phyloP scores from a whole-genome alignment of 2,797 vertebrate genomes.

The Enteromius treurensis region DNA sequence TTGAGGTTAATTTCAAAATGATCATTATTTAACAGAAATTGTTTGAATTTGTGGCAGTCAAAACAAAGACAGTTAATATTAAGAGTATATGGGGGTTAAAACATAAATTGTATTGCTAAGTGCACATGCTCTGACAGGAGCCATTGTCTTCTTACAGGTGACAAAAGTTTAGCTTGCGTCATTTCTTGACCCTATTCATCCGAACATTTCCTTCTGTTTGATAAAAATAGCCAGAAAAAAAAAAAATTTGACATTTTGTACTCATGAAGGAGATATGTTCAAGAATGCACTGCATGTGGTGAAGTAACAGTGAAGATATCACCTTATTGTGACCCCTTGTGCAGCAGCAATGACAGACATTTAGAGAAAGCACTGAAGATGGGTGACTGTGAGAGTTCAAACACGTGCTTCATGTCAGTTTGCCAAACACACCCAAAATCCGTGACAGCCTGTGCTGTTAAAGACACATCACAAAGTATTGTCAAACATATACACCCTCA shows the following conservation, averaged over 20 bases:
- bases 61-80: not conserved
- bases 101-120: not conserved
- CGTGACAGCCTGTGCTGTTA: not conserved
- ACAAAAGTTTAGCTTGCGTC: not conserved
- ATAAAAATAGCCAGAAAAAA: not conserved
- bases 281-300: not conserved
- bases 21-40: not conserved
- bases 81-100: not conserved
- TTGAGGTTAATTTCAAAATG: too few relatives aligned
- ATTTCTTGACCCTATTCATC: not conserved
- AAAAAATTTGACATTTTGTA: too few relatives aligned
- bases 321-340: not conserved
- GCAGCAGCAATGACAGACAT: conserved; percentile 21
- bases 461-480: not conserved
- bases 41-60: not conserved
- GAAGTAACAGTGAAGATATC: not conserved
- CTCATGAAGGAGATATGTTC: not conserved
- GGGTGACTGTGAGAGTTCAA: conserved; percentile 2
- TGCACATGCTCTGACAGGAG: conserved; percentile 2
- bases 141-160: not conserved
- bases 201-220: not conserved
- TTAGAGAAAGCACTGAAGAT: not conserved
- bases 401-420: conserved; percentile 22
- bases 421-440: not conserved
- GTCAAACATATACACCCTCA: not conserved